Evolutionary conservation across 2,113 vertebrate genomes (phyloP), one percentile per base, ranked within the genome.

Genomic region (Leptodactylus fuscus): DNA sequence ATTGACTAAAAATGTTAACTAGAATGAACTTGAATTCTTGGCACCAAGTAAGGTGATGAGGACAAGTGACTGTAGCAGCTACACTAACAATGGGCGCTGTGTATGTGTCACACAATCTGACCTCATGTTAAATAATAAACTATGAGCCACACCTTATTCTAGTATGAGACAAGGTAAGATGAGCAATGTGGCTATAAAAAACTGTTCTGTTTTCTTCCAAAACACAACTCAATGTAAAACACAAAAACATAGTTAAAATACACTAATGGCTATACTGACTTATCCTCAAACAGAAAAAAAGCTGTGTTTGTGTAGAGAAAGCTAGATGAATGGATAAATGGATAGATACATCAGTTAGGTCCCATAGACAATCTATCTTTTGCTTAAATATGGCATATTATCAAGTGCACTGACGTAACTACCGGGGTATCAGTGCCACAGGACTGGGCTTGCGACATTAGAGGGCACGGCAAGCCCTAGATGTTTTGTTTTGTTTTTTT

Each of bases 51-150:
- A 32, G 27, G 15, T 44, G 41, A 44, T 81, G 48, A 46, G 24
- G 6, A 32, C 7, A n/a, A 53, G 4, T n/a, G 55, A 0, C 38
- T 27, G 4, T 22, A 22, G 22, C 16, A 38, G 20, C 3, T 53
- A 41, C 15, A 67, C 24, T 51, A 32, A 41, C 16, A 60, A 3
- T 49, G 24, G 41, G 83, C 49, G 44, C 44, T 55, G 22, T 71
- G 60, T 29, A 38, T 41, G n/a, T 67, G 75, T n/a, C 48, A 85
- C n/a, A 67, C 80, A 79, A 85, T 80, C 32, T 44, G 27, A 46
- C 51, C 76, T 69, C 32, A 80, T 85, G 49, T 71, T 85, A 71
- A 85, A 85, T 85, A 85, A 85, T 85, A 80, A 71, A 85, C 8
- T 51, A 78, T 4, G 15, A n/a, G 67, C 51, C 83, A 71, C 83